phyloP scores from a whole-genome alignment of 1,140 invertebrate species.

The Drosophila baimaii region DNA sequence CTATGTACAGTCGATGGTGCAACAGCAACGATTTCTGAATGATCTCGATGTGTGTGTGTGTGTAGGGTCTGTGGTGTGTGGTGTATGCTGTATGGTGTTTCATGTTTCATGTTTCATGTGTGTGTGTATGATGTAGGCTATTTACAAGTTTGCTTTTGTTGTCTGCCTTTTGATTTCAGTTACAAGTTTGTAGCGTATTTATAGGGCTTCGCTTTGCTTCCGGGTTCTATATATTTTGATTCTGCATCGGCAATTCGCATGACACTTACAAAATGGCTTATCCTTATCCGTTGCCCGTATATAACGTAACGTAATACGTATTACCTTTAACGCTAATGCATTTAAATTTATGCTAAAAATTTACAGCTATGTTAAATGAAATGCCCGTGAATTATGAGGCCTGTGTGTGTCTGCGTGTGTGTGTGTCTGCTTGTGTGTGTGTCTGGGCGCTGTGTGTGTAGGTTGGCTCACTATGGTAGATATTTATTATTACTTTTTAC shows the following conservation, averaged over 20 bases:
- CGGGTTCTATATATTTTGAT: constrained; percentile 32
- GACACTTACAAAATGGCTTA: constrained; percentile 54
- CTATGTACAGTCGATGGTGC: constrained; percentile 71
- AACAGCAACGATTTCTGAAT: constrained; percentile 39
- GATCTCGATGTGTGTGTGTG: constrained; percentile 2
- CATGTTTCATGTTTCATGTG: no score
- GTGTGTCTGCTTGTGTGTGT: constrained; percentile 27
- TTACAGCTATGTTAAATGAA: constrained; percentile 79
- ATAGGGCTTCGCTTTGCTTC: constrained; percentile 25
- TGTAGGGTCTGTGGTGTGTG: constrained; percentile 6
- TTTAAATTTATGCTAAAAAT: constrained; percentile 81
- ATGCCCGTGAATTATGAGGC: constrained; percentile 71
- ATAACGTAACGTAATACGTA: constrained; percentile 34
- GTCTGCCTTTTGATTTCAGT: constrained; percentile 70
- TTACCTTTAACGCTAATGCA: constrained; percentile 72
- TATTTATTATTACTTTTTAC: constrained; percentile 79
- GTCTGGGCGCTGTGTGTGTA: constrained; percentile 19
- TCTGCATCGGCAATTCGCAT: constrained; percentile 15
- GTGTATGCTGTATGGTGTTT: constrained; percentile 5
- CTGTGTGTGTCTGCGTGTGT: constrained; percentile 27
- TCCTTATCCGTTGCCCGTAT: constrained; percentile 11
- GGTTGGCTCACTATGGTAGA: constrained; percentile 53
- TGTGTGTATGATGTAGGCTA: constrained; percentile 40
- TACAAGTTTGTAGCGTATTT: constrained; percentile 65
- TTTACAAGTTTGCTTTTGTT: constrained; percentile 49